These are phyloP conservation scores for Harpegnathos saltator DNA, from an alignment of 1,140 invertebrate genomes.

Conservation along the genomic window DNA sequence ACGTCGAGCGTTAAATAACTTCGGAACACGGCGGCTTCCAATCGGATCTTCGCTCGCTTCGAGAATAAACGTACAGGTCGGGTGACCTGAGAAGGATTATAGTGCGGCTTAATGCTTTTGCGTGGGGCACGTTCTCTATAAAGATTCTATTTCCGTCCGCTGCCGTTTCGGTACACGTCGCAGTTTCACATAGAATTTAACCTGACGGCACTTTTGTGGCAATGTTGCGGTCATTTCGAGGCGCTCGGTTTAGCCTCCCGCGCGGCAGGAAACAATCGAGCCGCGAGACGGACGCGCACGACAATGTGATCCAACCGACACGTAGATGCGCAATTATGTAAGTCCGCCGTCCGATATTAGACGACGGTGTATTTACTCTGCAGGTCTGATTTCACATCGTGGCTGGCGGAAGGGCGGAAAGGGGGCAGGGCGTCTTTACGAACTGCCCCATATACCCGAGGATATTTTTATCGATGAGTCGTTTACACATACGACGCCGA, in stretches of 20 bases:
- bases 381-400: slow-evolving; percentile 47
- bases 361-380: slow-evolving; percentile 25
- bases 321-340: slow-evolving; percentile 24
- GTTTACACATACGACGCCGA: slow-evolving; percentile 39
- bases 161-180: too few species aligned
- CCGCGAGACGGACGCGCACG: neutral
- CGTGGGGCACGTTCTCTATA: too few species aligned
- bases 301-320: slow-evolving; percentile 3
- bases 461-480: slow-evolving; percentile 69
- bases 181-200: neutral
- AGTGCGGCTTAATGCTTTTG: too few species aligned
- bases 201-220: neutral
- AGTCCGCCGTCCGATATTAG: slow-evolving; percentile 41
- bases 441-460: slow-evolving; percentile 61
- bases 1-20: too few species aligned
- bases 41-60: too few species aligned
- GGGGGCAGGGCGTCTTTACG: slow-evolving; percentile 35
- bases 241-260: neutral
- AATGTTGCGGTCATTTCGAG: neutral
- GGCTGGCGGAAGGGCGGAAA: too few species aligned
- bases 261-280: neutral
- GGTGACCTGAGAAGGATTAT: too few species aligned
- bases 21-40: too few species aligned
- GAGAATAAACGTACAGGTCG: too few species aligned
- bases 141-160: too few species aligned